Evolutionary conservation across 1,140 invertebrate species (phyloP), one percentile per base, ranked within the genome.

Genomic region (Plutomurus gul): DNA sequence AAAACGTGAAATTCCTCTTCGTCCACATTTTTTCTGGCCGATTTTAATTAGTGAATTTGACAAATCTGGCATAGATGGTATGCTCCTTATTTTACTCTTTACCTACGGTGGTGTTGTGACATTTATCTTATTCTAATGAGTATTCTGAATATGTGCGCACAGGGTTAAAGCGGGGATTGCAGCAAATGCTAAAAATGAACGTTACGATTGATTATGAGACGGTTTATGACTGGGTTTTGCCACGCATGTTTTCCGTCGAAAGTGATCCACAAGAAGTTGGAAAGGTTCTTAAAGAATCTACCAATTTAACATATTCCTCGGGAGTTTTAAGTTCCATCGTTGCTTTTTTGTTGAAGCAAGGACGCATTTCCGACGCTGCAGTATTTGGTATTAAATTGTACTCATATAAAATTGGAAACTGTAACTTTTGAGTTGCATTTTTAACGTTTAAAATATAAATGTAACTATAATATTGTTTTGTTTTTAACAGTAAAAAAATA

Each of bases 21-120:
- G 79, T 8, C 75, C 79, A 0, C 79, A 81, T 36, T 81, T 56
- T 46, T 81, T 81, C 18, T 36, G 70, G 10, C 79, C 79, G 1
- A 27, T 74, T 4, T 25, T 81, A 4, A 72, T 77, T 16, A 10
- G 36, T 16, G 27, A 73, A 13, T 39, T 40, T 30, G 60, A 72
- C 16, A 33, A 76, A 8, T 13, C 51, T 16, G 71, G 75, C 20
- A 6, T 76, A 27, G 37, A 36, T n/a, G 78, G 73, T 75, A 3
- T 60, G 25, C 1, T 18, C 46, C 4, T 3, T 49, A 49, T 49
- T 4, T 4, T 47, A 8, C 4, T 13, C 6, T 4, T 49, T 49
- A 49, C 20, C 20, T 20, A 8, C n/a, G 7, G 46, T 49, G 13
- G n/a, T 7, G 4, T 7, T 18, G 43, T 47, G 20, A 7, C n/a